Conservation (phyloP, 2,888 invertebrate genomes). For the Spodoptera exigua region DNA sequence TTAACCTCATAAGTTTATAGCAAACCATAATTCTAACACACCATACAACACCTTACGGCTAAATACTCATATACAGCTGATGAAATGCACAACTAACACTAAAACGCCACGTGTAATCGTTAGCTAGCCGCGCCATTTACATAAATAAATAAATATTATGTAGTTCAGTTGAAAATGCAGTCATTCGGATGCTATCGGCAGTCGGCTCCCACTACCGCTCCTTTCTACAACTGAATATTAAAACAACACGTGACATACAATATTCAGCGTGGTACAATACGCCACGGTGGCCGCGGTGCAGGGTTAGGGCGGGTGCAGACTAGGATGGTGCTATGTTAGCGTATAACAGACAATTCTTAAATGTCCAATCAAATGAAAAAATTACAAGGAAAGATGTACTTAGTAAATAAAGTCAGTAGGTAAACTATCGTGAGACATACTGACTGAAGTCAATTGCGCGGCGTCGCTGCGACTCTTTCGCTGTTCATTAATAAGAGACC, state of each 20-base stretch:
- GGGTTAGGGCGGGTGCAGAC: slow-evolving; percentile 35
- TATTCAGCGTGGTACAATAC: slow-evolving; percentile 63
- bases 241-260: slow-evolving; percentile 64
- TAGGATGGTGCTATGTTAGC: neutral
- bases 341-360: no score
- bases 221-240: slow-evolving; percentile 64
- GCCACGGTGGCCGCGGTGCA: slow-evolving; percentile 34
- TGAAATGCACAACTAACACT: slow-evolving; percentile 36
- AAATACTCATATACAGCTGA: slow-evolving; percentile 39
- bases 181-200: slow-evolving; percentile 56
- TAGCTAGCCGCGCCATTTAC: slow-evolving; percentile 39
- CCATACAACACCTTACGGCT: slow-evolving; percentile 2
- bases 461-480: no score
- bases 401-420: no score
- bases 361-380: no score
- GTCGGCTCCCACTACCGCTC: slow-evolving; percentile 37
- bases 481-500: no score
- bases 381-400: no score
- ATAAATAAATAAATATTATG: slow-evolving; percentile 58
- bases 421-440: no score
- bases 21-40: neutral
- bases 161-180: slow-evolving; percentile 49
- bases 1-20: neutral
- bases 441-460: no score
- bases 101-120: slow-evolving; percentile 45